Conservation (phyloP, 2,888 invertebrate genomes). For the Heteromurus nitidus region DNA sequence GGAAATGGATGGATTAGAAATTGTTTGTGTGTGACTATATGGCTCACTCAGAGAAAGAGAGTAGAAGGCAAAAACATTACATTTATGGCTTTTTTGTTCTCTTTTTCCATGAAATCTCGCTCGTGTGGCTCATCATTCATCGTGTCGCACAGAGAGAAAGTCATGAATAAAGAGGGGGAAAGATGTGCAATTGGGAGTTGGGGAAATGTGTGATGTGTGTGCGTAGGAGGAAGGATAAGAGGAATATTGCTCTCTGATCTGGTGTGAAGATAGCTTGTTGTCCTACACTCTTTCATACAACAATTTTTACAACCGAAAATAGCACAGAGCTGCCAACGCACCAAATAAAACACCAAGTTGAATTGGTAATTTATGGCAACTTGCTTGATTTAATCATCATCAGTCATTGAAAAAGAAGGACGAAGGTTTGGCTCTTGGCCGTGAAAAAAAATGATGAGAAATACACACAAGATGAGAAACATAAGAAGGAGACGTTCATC, state of each 20-base stretch:
- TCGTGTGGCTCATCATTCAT: background rate
- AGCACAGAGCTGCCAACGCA: conserved; percentile 11
- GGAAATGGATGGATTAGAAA: conserved; percentile 9
- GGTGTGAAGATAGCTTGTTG: background rate
- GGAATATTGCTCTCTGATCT: background rate
- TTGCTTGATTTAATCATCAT: conserved; percentile 59
- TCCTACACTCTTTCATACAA: too few species aligned
- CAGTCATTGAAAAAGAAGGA: conserved; percentile 48
- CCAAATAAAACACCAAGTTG: background rate
- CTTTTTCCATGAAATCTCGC: background rate
- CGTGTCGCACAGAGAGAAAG: too few species aligned
- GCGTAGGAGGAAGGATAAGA: background rate
- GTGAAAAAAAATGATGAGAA: conserved; percentile 37
- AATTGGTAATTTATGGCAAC: conserved; percentile 53
- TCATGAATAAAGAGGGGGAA: too few species aligned
- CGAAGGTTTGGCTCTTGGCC: background rate
- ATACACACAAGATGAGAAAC: conserved; percentile 21
- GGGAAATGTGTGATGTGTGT: too few species aligned
- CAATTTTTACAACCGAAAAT: conserved; percentile 42
- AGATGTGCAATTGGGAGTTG: too few species aligned
- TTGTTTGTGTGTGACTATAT: conserved; percentile 11
- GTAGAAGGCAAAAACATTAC: background rate
- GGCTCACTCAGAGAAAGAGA: background rate
- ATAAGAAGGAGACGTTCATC: background rate
- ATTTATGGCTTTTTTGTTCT: background rate